Conservation (phyloP, 2,797 vertebrate genomes). For the Molothrus aeneus region DNA sequence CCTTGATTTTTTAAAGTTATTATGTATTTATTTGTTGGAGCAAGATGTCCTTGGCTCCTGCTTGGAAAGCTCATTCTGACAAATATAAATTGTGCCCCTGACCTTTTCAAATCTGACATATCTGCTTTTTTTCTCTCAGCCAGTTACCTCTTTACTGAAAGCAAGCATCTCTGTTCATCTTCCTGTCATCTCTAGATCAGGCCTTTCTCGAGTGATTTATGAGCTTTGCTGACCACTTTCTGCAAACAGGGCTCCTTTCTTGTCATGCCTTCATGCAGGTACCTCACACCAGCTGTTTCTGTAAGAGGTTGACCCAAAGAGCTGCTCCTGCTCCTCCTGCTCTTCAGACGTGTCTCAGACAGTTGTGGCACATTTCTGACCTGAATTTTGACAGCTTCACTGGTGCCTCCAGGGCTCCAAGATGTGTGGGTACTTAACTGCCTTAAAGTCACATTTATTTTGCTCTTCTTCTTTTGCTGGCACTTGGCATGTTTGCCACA, state of each 20-base stretch:
- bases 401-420: not conserved
- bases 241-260: not conserved
- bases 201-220: not conserved
- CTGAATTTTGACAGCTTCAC: not conserved
- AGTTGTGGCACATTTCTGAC: not conserved
- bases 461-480: not conserved
- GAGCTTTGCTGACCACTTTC: not conserved
- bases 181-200: slow-evolving; percentile 28
- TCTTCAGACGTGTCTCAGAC: not conserved
- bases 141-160: slow-evolving; percentile 26
- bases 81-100: not conserved
- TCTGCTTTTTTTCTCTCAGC: not conserved
- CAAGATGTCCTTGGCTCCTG: not conserved
- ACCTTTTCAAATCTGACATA: slow-evolving; percentile 21
- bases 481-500: not conserved
- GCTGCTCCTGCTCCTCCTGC: not conserved
- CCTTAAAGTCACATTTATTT: not conserved
- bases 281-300: not conserved
- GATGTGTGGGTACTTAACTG: not conserved
- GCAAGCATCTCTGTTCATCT: slow-evolving; percentile 18
- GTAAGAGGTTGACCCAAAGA: not conserved
- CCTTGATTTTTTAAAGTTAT: not conserved
- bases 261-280: not conserved
- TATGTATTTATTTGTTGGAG: not conserved
- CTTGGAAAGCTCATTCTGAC: not conserved